phyloP scores from a whole-genome alignment of 2,113 vertebrate genomes.

The Mola mola region DNA sequence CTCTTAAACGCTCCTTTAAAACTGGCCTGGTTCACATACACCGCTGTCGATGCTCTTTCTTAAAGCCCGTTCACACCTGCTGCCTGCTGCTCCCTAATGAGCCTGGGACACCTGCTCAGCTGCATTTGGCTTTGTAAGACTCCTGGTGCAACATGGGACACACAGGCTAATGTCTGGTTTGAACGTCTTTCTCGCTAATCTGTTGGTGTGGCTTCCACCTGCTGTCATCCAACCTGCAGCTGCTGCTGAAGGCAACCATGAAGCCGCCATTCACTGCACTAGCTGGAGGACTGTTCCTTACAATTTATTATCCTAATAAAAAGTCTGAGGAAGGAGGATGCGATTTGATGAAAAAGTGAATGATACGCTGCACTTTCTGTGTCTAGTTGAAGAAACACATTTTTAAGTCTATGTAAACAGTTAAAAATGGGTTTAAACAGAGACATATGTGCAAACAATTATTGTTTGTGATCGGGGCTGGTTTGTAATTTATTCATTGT shows the following conservation, averaged over 20 bases:
- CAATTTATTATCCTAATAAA: no score
- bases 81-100: conserved; percentile 57
- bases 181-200: conserved; percentile 66
- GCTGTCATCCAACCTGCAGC: conserved; percentile 27
- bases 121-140: conserved; percentile 61
- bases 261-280: conserved; percentile 16
- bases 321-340: not conserved
- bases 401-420: no score
- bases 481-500: no score
- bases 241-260: conserved; percentile 10
- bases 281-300: no score
- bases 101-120: conserved; percentile 66
- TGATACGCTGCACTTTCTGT: no score
- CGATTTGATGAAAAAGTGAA: not conserved
- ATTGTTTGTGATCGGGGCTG: no score
- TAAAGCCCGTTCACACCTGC: conserved; percentile 27
- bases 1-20: conserved; percentile 16
- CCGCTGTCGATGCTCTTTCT: conserved; percentile 24
- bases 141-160: conserved; percentile 54
- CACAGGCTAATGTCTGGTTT: conserved; percentile 33
- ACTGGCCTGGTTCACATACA: conserved; percentile 12
- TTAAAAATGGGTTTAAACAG: no score
- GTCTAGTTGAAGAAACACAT: no score
- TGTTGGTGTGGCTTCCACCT: conserved; percentile 49
- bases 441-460: no score